phyloP scores from a whole-genome alignment of 2,888 invertebrate genomes.

The Tipula vernalis region DNA sequence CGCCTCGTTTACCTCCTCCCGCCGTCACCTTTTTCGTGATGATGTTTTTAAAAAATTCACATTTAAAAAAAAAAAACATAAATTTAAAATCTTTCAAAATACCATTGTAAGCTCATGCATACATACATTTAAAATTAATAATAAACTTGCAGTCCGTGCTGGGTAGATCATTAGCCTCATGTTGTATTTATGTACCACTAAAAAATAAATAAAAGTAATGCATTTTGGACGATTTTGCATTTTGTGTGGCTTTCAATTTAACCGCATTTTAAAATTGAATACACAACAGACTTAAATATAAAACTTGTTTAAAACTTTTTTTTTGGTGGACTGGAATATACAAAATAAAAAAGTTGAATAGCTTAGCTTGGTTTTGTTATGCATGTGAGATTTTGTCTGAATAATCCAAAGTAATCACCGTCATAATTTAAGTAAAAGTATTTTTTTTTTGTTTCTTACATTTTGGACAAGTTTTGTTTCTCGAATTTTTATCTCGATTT shows the following conservation, averaged over 20 bases:
- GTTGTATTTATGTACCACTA: background rate
- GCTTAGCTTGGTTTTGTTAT: background rate
- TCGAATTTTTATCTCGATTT: background rate
- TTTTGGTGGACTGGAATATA: background rate
- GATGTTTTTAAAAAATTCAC: background rate
- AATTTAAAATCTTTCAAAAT: background rate
- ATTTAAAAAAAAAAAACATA: background rate
- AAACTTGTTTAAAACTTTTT: background rate
- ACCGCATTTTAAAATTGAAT: background rate
- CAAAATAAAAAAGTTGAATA: background rate
- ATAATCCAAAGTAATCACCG: background rate
- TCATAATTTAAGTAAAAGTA: conserved; percentile 1
- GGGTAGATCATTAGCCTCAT: background rate
- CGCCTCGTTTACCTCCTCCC: background rate
- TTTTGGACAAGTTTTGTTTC: background rate
- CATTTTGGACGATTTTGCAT: background rate
- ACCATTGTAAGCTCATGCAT: background rate
- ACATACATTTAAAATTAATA: background rate
- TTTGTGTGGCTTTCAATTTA: background rate
- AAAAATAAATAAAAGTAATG: background rate
- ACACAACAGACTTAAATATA: background rate
- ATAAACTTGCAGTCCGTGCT: background rate
- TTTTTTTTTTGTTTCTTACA: background rate
- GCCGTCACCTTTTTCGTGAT: background rate
- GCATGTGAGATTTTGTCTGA: background rate